A percentile compares a stretch with the other conserved stretches of the same genome.
These are phyloP conservation scores for Drosophila sordidula DNA, from an alignment of 2,888 invertebrate genomes.

Conservation along the genomic window DNA sequence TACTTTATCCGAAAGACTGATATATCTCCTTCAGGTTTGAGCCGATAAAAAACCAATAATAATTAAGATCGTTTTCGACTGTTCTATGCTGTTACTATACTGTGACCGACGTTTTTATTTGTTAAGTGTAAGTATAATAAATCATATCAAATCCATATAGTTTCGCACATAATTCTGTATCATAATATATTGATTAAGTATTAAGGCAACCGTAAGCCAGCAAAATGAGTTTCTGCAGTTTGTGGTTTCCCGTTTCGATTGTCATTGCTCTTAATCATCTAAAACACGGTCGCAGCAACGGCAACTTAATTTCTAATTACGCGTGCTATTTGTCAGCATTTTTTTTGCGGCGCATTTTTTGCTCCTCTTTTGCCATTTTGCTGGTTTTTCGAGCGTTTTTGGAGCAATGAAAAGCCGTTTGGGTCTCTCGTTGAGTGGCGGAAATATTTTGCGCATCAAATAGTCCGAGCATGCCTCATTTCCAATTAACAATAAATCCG, in stretches of 20 bases:
- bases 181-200: conserved; percentile 26
- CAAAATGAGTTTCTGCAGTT: conserved; percentile 2
- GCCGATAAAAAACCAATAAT: too few relatives aligned
- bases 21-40: too few relatives aligned
- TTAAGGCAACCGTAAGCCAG: conserved; percentile 2
- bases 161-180: not conserved
- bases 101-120: too few relatives aligned
- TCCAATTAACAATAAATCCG: conserved; percentile 79
- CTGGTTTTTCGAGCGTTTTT: conserved; percentile 9
- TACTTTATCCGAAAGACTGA: too few relatives aligned
- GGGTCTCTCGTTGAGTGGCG: conserved; percentile 67
- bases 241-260: conserved; percentile 52
- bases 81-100: too few relatives aligned
- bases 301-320: conserved; percentile 79
- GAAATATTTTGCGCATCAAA: conserved; percentile 78
- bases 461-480: conserved; percentile 77
- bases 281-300: conserved; percentile 41
- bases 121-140: too few relatives aligned
- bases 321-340: conserved; percentile 77
- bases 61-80: too few relatives aligned
- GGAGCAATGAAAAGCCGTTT: conserved; percentile 33
- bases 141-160: too few relatives aligned
- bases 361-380: conserved; percentile 9
- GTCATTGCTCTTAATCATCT: conserved; percentile 72
- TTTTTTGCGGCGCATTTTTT: conserved; percentile 15